Evolutionary conservation across 2,888 invertebrate species (phyloP).

Genomic region (Parelbella ahira): DNA sequence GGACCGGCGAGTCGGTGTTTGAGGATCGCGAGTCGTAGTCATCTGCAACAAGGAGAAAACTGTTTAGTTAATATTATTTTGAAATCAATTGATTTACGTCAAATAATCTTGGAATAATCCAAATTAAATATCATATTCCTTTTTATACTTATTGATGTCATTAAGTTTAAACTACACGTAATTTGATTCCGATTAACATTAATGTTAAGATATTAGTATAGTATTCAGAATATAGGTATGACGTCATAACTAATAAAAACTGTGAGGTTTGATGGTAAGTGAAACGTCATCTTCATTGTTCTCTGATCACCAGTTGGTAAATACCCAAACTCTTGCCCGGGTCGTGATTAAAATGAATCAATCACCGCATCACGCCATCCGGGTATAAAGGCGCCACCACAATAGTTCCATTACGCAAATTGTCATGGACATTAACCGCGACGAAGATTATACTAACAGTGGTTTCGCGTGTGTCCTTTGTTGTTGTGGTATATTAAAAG

Average conservation of each 20-base stretch:
- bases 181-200: too few relatives aligned
- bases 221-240: too few relatives aligned
- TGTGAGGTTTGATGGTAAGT: too few relatives aligned
- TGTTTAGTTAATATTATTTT: too few relatives aligned
- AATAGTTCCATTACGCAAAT: slow-evolving; percentile 77
- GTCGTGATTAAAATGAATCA: slow-evolving; percentile 8
- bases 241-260: too few relatives aligned
- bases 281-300: background rate
- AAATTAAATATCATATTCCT: too few relatives aligned
- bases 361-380: slow-evolving; percentile 62
- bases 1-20: slow-evolving; percentile 64
- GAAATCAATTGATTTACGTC: too few relatives aligned
- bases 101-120: too few relatives aligned
- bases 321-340: slow-evolving; percentile 2
- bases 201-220: too few relatives aligned
- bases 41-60: slow-evolving; percentile 65
- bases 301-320: background rate
- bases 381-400: slow-evolving; percentile 60
- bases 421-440: slow-evolving; percentile 55
- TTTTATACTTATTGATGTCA: too few relatives aligned
- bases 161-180: too few relatives aligned
- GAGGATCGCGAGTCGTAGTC: slow-evolving; percentile 77
- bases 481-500: too few relatives aligned
- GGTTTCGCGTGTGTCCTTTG: slow-evolving; percentile 64
- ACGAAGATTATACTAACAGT: slow-evolving; percentile 48